Conservation (phyloP, 2,888 invertebrate species). For the Amblyjoppa proteus region DNA sequence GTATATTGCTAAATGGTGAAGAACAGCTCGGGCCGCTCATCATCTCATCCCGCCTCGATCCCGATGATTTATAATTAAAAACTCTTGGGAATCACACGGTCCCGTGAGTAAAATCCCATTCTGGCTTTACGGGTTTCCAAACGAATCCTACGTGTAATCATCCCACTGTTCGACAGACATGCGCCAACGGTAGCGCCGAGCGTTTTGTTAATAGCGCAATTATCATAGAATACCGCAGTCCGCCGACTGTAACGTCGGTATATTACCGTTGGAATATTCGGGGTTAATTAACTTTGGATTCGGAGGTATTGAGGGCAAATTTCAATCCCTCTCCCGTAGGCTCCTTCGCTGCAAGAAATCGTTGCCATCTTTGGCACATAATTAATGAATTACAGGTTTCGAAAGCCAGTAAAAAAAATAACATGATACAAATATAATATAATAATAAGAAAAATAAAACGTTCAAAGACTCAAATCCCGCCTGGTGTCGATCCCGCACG, state of each 20-base stretch:
- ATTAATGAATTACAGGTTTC: too few species aligned
- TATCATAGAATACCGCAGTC: conserved; percentile 33
- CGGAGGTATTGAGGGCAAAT: background rate
- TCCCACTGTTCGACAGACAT: background rate
- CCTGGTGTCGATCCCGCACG: conserved; percentile 4
- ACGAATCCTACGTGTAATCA: background rate
- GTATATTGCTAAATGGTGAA: background rate
- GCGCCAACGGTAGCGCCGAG: conserved; percentile 37
- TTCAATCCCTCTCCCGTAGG: background rate
- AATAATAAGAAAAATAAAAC: background rate
- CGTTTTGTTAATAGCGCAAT: conserved; percentile 59
- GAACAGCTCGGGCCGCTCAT: background rate
- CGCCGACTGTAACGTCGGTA: background rate
- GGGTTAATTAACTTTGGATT: conserved; percentile 10
- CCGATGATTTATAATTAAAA: conserved; percentile 5
- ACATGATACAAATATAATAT: too few species aligned
- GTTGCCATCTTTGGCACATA: too few species aligned
- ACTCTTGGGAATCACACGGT: conserved; percentile 1
- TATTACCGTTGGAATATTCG: conserved; percentile 16
- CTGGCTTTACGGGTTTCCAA: background rate
- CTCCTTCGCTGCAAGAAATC: too few species aligned
- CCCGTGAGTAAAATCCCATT: conserved; percentile 3
- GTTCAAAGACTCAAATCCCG: conserved; percentile 12
- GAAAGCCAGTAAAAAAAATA: too few species aligned
- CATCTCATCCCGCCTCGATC: background rate